Evolutionary conservation across 2,888 invertebrate species (phyloP).

Genomic region (Polymixis flavicincta): DNA sequence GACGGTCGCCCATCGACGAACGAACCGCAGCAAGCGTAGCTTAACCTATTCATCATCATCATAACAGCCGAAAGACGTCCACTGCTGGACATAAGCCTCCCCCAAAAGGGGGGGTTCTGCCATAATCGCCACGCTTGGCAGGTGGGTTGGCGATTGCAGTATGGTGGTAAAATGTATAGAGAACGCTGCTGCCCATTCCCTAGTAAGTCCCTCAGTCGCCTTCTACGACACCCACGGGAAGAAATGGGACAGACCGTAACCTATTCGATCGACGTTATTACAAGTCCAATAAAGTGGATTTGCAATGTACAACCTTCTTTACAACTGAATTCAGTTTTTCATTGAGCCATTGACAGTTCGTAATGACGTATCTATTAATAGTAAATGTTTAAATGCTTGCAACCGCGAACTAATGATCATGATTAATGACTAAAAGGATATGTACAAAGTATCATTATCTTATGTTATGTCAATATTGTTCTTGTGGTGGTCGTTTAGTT

Average conservation of each 20-base stretch:
- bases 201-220: too few species aligned
- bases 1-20: neutral
- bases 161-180: too few species aligned
- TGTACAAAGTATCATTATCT: constrained; percentile 61
- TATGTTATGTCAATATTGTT: constrained; percentile 62
- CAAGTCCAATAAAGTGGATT: neutral
- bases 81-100: too few species aligned
- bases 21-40: neutral
- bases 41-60: neutral
- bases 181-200: too few species aligned
- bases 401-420: constrained; percentile 53
- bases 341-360: constrained; percentile 24
- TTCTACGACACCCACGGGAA: too few species aligned
- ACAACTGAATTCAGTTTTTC: constrained; percentile 31
- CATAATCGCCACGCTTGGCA: too few species aligned
- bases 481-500: constrained; percentile 41
- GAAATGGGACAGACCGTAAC: too few species aligned
- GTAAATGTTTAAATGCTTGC: constrained; percentile 32
- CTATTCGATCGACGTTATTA: too few species aligned
- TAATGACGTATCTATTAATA: constrained; percentile 48
- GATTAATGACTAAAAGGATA: constrained; percentile 62
- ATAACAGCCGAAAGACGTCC: too few species aligned
- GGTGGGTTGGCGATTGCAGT: too few species aligned
- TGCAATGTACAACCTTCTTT: neutral
- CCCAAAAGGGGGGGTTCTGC: too few species aligned